phyloP scores from a whole-genome alignment of 2,797 vertebrate genomes.

The Balearica regulorum region DNA sequence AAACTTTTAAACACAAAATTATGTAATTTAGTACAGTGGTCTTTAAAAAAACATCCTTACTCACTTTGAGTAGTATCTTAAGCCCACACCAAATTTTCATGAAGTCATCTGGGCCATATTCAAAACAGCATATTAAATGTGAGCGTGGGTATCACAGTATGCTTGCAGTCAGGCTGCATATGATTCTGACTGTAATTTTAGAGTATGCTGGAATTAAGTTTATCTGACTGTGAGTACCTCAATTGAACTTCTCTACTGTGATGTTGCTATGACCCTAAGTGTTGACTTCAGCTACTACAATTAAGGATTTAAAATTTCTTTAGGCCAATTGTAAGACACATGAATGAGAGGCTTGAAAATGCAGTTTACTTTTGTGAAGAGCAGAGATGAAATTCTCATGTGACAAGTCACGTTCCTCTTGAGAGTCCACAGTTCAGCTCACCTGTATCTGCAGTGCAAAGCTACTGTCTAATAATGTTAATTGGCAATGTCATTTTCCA shows the following conservation, averaged over 20 bases:
- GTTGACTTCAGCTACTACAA: not conserved
- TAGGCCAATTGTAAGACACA: not conserved
- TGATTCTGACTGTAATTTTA: not conserved
- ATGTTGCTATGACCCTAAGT: not conserved
- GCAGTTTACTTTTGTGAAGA: not conserved
- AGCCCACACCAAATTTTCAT: not conserved
- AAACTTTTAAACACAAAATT: not conserved
- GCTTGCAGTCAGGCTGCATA: not conserved
- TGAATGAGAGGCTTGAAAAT: not conserved
- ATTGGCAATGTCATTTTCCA: not conserved
- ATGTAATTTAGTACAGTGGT: not conserved
- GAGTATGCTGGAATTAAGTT: not conserved
- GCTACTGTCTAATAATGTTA: not conserved
- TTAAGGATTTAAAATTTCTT: not conserved
- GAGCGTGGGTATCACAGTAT: not conserved
- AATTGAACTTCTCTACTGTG: not conserved
- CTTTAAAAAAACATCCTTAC: not conserved
- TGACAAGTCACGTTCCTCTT: not conserved
- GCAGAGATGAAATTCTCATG: not conserved
- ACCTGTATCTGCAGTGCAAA: not conserved
- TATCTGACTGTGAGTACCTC: not conserved
- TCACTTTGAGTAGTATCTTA: not conserved
- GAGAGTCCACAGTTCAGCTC: not conserved
- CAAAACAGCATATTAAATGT: not conserved
- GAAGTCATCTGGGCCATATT: not conserved